phyloP scores from a whole-genome alignment of 2,888 invertebrate species.

The Gastrophysa polygoni region DNA sequence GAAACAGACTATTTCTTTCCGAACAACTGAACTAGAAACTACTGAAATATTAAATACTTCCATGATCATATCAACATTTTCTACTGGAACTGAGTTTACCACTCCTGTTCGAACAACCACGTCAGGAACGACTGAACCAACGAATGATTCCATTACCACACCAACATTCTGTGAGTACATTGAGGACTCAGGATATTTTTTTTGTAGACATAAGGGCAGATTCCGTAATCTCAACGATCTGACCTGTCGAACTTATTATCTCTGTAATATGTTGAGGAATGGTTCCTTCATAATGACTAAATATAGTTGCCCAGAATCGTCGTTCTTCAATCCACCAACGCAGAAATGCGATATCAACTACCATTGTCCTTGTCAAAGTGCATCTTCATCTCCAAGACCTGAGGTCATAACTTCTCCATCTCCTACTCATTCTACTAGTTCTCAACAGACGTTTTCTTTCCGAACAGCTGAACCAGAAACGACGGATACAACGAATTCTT shows the following conservation, averaged over 20 bases:
- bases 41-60: slow-evolving; percentile 11
- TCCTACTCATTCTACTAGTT: neutral
- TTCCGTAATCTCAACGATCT: slow-evolving; percentile 56
- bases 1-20: no score
- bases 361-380: slow-evolving; percentile 54
- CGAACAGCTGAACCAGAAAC: neutral
- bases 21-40: no score
- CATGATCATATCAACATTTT: no score
- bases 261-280: slow-evolving; percentile 40
- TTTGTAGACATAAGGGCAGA: slow-evolving; percentile 54
- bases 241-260: slow-evolving; percentile 41
- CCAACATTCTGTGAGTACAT: slow-evolving; percentile 1
- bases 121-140: no score
- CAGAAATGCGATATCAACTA: slow-evolving; percentile 56
- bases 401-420: neutral
- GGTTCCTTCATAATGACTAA: slow-evolving; percentile 51
- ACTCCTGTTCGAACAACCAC: no score
- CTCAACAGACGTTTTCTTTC: no score
- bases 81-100: no score
- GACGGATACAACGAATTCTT: neutral
- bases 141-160: no score
- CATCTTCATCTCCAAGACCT: neutral
- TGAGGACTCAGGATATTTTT: slow-evolving; percentile 25
- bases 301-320: slow-evolving; percentile 3
- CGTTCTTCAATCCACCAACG: slow-evolving; percentile 55